A percentile compares a stretch with the other conserved stretches of the same genome.
Conservation (phyloP, 2,797 vertebrate genomes). For the Corythornis leucogaster region DNA sequence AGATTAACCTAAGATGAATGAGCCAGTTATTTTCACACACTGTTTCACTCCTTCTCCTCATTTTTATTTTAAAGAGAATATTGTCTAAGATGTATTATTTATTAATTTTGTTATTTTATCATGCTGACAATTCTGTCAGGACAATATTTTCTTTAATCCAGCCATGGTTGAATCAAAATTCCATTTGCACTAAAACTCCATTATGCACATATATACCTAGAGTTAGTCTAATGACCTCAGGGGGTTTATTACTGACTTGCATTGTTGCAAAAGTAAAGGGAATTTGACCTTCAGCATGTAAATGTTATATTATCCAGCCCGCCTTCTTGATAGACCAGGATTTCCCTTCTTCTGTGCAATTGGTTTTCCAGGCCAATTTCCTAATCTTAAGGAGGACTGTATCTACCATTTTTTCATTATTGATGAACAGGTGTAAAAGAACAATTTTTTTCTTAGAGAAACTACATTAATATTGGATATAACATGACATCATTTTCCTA, state of each 20-base stretch:
- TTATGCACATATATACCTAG: neutral
- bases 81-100: conserved; percentile 3
- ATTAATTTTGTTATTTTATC: conserved; percentile 20
- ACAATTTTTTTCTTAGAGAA: neutral
- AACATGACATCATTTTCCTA: neutral
- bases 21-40: conserved; percentile 30
- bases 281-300: neutral
- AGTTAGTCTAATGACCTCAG: neutral
- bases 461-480: neutral
- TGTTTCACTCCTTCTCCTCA: neutral
- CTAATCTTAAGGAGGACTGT: neutral
- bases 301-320: neutral
- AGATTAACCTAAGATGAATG: conserved; percentile 44
- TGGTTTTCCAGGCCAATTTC: neutral
- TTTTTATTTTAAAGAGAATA: conserved; percentile 30
- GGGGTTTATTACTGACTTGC: neutral
- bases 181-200: neutral
- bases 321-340: neutral
- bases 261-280: neutral
- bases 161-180: conserved; percentile 2
- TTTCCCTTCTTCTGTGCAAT: neutral
- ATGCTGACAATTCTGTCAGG: neutral
- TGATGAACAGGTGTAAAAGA: neutral
- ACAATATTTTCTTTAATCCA: neutral
- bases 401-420: neutral